phyloP scores from a whole-genome alignment of 2,797 vertebrate genomes.

The Gallinago solitaria region DNA sequence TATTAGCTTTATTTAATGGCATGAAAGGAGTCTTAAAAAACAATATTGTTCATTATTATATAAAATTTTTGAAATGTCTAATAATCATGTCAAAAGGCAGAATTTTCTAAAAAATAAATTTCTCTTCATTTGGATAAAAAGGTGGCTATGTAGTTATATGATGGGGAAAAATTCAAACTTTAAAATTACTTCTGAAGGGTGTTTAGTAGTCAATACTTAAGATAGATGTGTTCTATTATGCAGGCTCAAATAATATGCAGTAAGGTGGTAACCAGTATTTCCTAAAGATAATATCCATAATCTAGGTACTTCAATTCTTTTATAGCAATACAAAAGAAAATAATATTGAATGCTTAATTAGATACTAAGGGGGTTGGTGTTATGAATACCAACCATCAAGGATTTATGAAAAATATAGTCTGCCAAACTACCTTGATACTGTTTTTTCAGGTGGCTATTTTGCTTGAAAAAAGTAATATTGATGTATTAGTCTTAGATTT shows the following conservation, averaged over 20 bases:
- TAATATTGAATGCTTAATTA: background rate
- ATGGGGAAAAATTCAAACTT: background rate
- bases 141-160: background rate
- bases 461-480: slow-evolving; percentile 11
- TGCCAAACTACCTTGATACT: background rate
- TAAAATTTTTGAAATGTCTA: background rate
- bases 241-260: background rate
- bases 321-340: background rate
- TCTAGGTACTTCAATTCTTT: background rate
- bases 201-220: background rate
- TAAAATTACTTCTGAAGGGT: background rate
- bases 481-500: background rate
- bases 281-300: background rate
- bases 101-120: background rate
- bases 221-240: background rate
- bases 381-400: background rate
- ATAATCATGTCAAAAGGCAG: background rate
- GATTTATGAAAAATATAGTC: background rate
- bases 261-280: background rate
- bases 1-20: background rate
- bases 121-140: background rate
- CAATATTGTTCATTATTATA: background rate
- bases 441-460: background rate
- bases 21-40: background rate
- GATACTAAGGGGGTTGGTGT: background rate